Conservation (phyloP, 2,113 vertebrate species). For the Stercorarius parasiticus region DNA sequence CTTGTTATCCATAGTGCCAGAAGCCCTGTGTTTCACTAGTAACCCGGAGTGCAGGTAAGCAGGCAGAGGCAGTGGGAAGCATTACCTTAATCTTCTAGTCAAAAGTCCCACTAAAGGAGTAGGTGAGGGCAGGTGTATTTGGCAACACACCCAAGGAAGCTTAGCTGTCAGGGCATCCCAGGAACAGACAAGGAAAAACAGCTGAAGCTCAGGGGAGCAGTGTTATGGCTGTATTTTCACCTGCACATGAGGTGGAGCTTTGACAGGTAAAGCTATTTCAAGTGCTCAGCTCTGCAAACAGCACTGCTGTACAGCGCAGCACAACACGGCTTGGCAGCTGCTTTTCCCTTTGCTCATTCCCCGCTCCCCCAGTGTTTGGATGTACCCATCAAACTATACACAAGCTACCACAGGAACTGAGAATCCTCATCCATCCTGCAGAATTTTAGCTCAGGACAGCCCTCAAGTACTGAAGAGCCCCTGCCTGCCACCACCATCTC, state of each 20-base stretch:
- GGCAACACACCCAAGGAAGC: conserved; percentile 27
- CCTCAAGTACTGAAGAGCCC: background rate
- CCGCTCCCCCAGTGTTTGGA: background rate
- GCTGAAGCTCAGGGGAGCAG: conserved; percentile 48
- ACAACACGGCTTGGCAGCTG: background rate
- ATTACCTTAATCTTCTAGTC: conserved; percentile 8
- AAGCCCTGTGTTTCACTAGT: conserved; percentile 31
- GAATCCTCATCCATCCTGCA: background rate
- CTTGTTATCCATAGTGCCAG: background rate
- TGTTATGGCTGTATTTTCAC: background rate
- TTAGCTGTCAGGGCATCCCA: conserved; percentile 43
- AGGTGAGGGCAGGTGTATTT: conserved; percentile 19
- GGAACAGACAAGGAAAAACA: conserved; percentile 19
- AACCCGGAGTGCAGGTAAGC: conserved; percentile 64
- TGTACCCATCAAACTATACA: background rate
- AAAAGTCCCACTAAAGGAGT: conserved; percentile 11
- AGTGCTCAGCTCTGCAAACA: conserved; percentile 23
- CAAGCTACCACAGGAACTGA: background rate
- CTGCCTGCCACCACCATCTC: background rate
- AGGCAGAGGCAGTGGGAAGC: conserved; percentile 63
- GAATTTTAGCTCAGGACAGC: background rate
- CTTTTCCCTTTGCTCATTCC: background rate
- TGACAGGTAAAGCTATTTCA: background rate
- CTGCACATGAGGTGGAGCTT: conserved; percentile 5
- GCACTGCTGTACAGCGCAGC: background rate